Evolutionary conservation across 2,797 vertebrate genomes (phyloP).

Genomic region (Oceanodroma leucorhoa): DNA sequence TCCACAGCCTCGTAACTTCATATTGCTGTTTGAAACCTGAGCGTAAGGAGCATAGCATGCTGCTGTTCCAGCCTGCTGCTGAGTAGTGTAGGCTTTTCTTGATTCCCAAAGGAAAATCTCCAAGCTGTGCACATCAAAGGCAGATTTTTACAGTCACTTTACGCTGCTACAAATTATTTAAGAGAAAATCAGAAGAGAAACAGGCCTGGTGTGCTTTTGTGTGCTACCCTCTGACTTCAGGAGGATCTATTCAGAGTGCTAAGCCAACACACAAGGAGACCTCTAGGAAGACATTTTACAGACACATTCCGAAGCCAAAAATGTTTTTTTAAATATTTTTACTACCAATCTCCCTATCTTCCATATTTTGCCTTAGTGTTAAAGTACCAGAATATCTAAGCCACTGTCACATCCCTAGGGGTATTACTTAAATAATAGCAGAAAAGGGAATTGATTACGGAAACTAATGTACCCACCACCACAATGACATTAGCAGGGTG

Average conservation of each 20-base stretch:
- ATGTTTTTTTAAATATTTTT: not conserved
- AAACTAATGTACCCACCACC: not conserved
- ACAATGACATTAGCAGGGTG: not conserved
- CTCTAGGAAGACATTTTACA: not conserved
- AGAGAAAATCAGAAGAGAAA: not conserved
- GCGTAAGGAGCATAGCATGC: not conserved
- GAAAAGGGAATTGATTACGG: not conserved
- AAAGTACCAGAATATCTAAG: not conserved
- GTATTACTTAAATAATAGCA: not conserved
- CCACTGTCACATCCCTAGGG: fast-evolving
- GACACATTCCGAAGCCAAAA: not conserved
- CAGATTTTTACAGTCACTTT: not conserved
- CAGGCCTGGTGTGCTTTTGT: not conserved
- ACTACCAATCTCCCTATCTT: not conserved
- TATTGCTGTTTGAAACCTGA: not conserved
- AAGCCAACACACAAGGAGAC: not conserved
- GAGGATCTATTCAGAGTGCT: not conserved
- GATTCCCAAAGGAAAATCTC: not conserved
- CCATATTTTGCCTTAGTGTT: not conserved
- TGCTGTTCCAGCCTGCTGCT: not conserved
- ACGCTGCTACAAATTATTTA: not conserved
- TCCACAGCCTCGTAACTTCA: not conserved
- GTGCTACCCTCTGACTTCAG: not conserved
- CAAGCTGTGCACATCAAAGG: slow-evolving; percentile 16
- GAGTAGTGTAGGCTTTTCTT: not conserved